Base-by-base conservation (phyloP, 1,140 invertebrate species). In the Mya arenaria region DNA sequence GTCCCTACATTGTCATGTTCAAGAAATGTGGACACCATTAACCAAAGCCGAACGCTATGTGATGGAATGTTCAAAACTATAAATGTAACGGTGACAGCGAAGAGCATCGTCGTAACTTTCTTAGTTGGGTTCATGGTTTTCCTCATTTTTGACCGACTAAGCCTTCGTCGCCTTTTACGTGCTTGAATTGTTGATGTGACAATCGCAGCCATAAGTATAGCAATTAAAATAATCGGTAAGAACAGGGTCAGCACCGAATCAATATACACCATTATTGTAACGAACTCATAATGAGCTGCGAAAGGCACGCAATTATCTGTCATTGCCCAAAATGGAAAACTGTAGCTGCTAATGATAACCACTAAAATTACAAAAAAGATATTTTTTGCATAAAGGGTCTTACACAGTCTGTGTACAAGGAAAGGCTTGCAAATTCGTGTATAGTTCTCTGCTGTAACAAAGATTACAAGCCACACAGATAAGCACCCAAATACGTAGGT, bases 21-120 rank as follows among this genome's bases (percentile, higher is more conserved):
- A 6, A 65, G 30, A 41, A 82, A 60, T 78, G 56, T 25, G 32
- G 39, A 41, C 19, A 92, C 80, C 79, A 91, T 88, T 32, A 90
- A 77, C 56, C 89, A 85, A n/a, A 90, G 83, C 28, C 93, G 83
- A 23, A 93, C 88, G 37, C 86, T 84, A 86, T 93, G 92, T 68
- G 91, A 89, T 0, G 97, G 97, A 19, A 97, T 91, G 92, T 97
- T 97, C 25, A 97, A 93, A 55, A 94, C 93, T 1, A 97, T 94
- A 90, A 97, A 97, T 1, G 96, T 95, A 1, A 95, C 95, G 0
- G 96, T 97, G 17, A 97, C 96, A 32, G 97, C 92, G 0, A 97
- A 93, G 6, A 97, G 93, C 95, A 97, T 96, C 90, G 96, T 95
- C 1, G 96, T 97, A 17, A 97, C 95, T 89, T 95, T 96, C 8